Base-by-base conservation (phyloP, 2,888 invertebrate genomes). In the Octodonta nipae region DNA sequence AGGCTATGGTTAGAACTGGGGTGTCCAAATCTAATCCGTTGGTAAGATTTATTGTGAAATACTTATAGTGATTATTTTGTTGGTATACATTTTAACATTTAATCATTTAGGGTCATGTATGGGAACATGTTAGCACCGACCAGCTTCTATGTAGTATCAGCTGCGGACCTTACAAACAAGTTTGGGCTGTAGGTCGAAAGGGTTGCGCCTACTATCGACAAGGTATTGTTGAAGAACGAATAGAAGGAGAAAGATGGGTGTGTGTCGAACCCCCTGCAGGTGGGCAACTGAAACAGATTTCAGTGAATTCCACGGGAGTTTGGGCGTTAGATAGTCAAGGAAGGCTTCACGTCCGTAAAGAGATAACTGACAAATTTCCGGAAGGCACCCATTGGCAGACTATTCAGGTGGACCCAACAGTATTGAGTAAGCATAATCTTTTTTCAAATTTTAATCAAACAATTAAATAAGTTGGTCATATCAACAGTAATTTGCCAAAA, bases 171-270 rank as follows among this genome's bases (percentile, higher is more conserved):
- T 63, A 68, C 12, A 68, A 68, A 26, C 71, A 73, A 49, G 76
- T 86, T 15, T 92, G 92, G 92, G 83, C 84, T 0, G 74, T 86
- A 10, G 86, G 86, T 0, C 74, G 78, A 49, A 87, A 84, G 63
- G 91, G 91, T 20, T 80, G 84, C 43, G 74, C 84, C 3, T 88
- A 80, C 57, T 82, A 76, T 63, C 69, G 91, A 44, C 70, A 76
- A 49, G 86, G 83, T 10, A 75, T 88, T 25, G 75, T 71, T 5
- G 58, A 65, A 41, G 69, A 74, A 15, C 78, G 75, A 54, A 75
- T 78, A 1, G 64, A 70, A 45, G 77, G 73, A 58, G 54, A 56
- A 33, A 71, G 72, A 34, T 89, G 89, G 89, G 76, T 80, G 50
- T 70, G 78, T 38, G 78, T 91, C 34, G 87, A 88, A 55, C 67